A percentile compares a stretch with the other conserved stretches of the same genome.
phyloP scores from a whole-genome alignment of 2,113 vertebrate species.

The Pseudolaguvia tuberculata region DNA sequence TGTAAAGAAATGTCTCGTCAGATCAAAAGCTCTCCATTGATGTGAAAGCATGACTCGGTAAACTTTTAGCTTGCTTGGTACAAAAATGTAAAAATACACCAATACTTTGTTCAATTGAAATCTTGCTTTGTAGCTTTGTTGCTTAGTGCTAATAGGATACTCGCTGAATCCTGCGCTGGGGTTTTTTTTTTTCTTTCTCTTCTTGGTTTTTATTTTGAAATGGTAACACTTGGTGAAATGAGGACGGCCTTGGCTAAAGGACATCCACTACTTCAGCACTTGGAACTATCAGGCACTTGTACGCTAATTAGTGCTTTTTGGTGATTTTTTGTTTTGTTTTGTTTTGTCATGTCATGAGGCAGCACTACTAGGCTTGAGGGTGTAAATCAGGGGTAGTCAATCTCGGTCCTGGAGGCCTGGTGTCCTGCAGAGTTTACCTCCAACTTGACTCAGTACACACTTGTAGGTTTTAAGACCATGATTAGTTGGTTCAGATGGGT shows the following conservation, averaged over 20 bases:
- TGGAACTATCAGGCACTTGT: constrained; percentile 15
- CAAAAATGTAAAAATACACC: constrained; percentile 26
- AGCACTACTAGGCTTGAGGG: constrained; percentile 31
- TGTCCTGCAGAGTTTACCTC: no score
- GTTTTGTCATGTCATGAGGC: constrained; percentile 29
- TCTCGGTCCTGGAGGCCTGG: no score
- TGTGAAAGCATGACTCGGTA: constrained; percentile 73
- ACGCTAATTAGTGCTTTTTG: constrained; percentile 13
- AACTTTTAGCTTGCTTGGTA: constrained; percentile 45
- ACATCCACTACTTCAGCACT: neutral
- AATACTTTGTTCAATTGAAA: constrained; percentile 47
- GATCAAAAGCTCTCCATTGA: constrained; percentile 78
- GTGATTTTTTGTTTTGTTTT: constrained; percentile 15
- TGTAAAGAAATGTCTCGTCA: constrained; percentile 62
- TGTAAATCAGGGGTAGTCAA: constrained; percentile 43
- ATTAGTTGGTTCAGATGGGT: no score
- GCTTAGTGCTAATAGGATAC: constrained; percentile 30
- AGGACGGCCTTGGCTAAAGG: constrained; percentile 3
- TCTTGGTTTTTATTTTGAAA: constrained; percentile 30
- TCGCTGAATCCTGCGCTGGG: neutral
- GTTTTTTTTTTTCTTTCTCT: neutral
- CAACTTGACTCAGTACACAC: no score
- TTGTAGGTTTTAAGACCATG: no score
- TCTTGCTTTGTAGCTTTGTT: constrained; percentile 25
- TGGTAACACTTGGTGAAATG: constrained; percentile 42